Evolutionary conservation across 2,797 vertebrate species (phyloP), one percentile per base, ranked within the genome.

Genomic region (Oophaga sylvatica): DNA sequence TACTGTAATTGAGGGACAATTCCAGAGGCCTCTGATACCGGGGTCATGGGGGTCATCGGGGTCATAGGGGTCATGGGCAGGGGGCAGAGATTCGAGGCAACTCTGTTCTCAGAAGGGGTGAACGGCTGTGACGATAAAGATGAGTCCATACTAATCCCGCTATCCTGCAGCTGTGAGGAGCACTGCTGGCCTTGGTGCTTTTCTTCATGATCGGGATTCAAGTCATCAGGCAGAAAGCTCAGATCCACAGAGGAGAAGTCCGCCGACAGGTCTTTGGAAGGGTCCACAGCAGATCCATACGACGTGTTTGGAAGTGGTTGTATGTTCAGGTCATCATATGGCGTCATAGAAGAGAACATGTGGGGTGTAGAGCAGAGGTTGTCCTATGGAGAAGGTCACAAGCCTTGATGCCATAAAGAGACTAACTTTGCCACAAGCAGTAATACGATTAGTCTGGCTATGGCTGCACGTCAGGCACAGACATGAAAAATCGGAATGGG

Each of bases 1-100:
- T 93, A 99, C 97, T 99, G 97, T 65, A 99, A 90, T 91, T 97
- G 96, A 35, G 97, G 98, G 88, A 97, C 94, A 92, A 98, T 98
- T 90, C 96, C 97, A 83, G 97, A 97, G 84, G 93, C 93, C 93
- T 99, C 97, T 0, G 96, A 94, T 84, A 95, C 92, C 22, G 95
- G 92, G 0, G 95, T 94, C 75, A 93, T 91, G 0, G 97, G 97
- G 35, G 96, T 97, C 95, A 99, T 92, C 0, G 97, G 96, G 0
- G 96, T 95, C 95, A 99, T 96, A 0, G 96, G 94, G 0, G 92
- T 96, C 95, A 97, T 94, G 22, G 96, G 92, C 60, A 92, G 82
- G 84, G 45, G 88, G 84, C 92, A 93, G 82, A 83, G 73, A 0
- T 81, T 90, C 35, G 95, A 87, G 6, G 79, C 17, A 11, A 83